Base-by-base conservation (phyloP, 2,797 vertebrate species). In the Paguma larvata region DNA sequence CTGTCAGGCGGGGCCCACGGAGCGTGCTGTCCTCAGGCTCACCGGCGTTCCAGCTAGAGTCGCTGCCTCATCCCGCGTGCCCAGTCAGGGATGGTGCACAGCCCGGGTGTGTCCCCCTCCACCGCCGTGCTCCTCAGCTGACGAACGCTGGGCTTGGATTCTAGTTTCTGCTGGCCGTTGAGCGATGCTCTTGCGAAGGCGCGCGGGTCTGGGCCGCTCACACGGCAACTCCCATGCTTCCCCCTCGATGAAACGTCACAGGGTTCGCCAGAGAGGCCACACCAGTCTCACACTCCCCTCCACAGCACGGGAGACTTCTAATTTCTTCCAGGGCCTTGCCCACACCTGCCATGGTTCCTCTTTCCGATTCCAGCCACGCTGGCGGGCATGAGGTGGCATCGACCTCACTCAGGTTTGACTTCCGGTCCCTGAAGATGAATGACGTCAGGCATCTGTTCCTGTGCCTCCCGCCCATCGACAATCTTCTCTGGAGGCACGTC, bases 31-130 rank as follows among this genome's bases (percentile, higher is more conserved):
- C 63, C 11, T 46, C 19, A 10, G 72, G 59, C 6, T 30, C 44
- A 27, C n/a, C 53, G 10, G 0, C 1, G 44, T 14, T 46, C 77
- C 0, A 19, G 59, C 4, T 0, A 1, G 6, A 30, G 23, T 65
- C 59, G 8, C 23, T 6, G 9, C 15, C 0, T 32, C 6, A 0
- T 6, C 13, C 41, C n/a, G 2, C n/a, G 3, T 13, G 27, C 27
- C 2, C 19, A 32, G 11, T 65, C 59, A 0, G n/a, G 8, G 23
- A 2, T 0, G 5, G 12, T 5, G 21, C 32, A 0, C 32, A 0
- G 4, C 2, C 6, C 0, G 1, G 10, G 44, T 0, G 46, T 18
- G 6, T 25, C 59, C 4, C 11, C n/a, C n/a, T 51, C 48, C 12
- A 23, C 18, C 38, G 6, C 19, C 16, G 12, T 13, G 11, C 34